Conservation (phyloP, 2,113 vertebrate genomes). For the human region GRCh38 chr7:51102501-51103000, state of each 20-base stretch:
- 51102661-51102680: not conserved
- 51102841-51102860: not conserved
- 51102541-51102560: not conserved
- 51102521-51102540: not conserved
- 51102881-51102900: not conserved
- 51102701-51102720: not conserved
- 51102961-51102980: not conserved
- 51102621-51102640: not conserved
- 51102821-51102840: not conserved
- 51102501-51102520: not conserved
- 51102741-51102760: not conserved
- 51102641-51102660: not conserved
- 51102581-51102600: not conserved
- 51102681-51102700: not conserved
- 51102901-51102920: too few relatives aligned
- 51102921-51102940: not conserved
- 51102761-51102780: not conserved
- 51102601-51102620: not conserved
- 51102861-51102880: not conserved
- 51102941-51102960: not conserved
- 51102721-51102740: not conserved
- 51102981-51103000: rapidly evolving
- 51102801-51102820: rapidly evolving
- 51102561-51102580: not conserved
- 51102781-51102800: not conserved